phyloP scores from a whole-genome alignment of 2,113 vertebrate species.

The Protobothrops flavoviridis region DNA sequence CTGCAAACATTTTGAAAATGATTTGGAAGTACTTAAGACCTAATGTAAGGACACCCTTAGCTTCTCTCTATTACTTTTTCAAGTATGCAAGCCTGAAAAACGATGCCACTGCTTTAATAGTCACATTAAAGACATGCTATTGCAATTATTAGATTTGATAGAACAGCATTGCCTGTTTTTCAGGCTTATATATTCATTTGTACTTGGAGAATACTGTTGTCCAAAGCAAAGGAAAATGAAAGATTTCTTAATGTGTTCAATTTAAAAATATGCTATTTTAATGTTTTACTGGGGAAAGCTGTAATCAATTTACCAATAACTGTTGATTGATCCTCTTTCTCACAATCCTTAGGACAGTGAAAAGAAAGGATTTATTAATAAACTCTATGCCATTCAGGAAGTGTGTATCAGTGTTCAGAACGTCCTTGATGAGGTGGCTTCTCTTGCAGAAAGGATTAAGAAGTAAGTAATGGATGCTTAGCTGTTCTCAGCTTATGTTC shows the following conservation, averaged over 20 bases:
- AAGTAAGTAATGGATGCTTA: slow-evolving; percentile 81
- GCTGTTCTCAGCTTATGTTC: slow-evolving; percentile 13
- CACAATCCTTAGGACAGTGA: slow-evolving; percentile 85
- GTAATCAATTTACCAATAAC: background rate
- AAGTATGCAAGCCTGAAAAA: background rate
- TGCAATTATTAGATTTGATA: background rate
- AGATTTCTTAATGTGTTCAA: background rate
- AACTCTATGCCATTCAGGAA: slow-evolving; percentile 97
- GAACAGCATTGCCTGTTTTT: background rate
- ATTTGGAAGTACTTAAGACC: background rate
- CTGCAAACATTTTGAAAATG: background rate
- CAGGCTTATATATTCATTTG: background rate
- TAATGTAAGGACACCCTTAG: background rate
- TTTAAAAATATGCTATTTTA: background rate
- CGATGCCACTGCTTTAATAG: background rate
- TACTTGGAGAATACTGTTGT: background rate
- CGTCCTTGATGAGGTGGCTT: slow-evolving; percentile 94
- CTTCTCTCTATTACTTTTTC: background rate
- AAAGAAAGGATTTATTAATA: slow-evolving; percentile 98
- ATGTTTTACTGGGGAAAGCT: background rate
- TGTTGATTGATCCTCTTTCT: slow-evolving; percentile 33
- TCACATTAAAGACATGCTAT: background rate
- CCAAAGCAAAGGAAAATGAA: background rate
- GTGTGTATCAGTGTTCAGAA: slow-evolving; percentile 96
- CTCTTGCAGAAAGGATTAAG: slow-evolving; percentile 94